Percentiles rank a stretch among this genome's conserved stretches.
phyloP scores from a whole-genome alignment of 2,113 vertebrate species.

The Pelecanus crispus region DNA sequence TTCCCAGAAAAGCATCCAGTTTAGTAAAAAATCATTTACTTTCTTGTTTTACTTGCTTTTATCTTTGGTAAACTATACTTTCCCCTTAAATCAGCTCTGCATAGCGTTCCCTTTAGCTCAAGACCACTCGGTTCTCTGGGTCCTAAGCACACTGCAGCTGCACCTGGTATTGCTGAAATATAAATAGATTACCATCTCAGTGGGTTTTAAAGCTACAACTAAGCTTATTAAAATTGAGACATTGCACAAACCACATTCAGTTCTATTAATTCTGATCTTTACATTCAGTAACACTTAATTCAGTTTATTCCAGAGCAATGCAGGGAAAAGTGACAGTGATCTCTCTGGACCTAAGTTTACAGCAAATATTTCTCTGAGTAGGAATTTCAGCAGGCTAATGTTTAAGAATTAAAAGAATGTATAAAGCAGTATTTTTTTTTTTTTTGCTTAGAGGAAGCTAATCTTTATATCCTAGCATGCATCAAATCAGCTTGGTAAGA shows the following conservation, averaged over 20 bases:
- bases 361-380: background rate
- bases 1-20: background rate
- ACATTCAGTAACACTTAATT: background rate
- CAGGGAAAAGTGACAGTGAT: background rate
- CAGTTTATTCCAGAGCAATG: background rate
- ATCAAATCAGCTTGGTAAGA: background rate
- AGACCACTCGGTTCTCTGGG: background rate
- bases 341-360: background rate
- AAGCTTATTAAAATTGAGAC: constrained; percentile 7
- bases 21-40: background rate
- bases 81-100: background rate
- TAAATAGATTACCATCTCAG: background rate
- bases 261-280: background rate
- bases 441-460: background rate
- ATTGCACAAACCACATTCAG: background rate
- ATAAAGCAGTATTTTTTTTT: background rate
- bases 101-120: background rate
- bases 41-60: background rate
- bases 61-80: background rate
- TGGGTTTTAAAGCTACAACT: background rate
- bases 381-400: background rate
- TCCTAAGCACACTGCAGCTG: background rate
- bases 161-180: background rate
- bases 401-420: background rate
- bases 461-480: background rate